A percentile compares a stretch with the other conserved stretches of the same genome.
phyloP scores from a whole-genome alignment of 1,140 invertebrate genomes.

The Caerostris extrusa region DNA sequence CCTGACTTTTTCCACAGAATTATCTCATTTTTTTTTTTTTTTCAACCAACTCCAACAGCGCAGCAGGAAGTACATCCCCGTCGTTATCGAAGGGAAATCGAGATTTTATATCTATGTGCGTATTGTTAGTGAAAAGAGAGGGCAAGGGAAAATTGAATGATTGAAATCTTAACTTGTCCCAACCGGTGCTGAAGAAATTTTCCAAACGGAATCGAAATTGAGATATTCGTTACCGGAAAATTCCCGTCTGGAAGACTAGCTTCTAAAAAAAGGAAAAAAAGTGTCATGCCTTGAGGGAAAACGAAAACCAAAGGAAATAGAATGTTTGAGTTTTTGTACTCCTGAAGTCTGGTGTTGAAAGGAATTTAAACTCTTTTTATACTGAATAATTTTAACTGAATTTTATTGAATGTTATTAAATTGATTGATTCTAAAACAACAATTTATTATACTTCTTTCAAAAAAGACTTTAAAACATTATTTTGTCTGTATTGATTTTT shows the following conservation, averaged over 20 bases:
- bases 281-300: background rate
- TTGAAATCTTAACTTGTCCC: slow-evolving; percentile 48
- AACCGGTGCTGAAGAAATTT: background rate
- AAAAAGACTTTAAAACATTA: no score
- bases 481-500: no score
- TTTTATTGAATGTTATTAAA: background rate
- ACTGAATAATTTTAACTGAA: background rate
- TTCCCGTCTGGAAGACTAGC: background rate
- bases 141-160: slow-evolving; percentile 32
- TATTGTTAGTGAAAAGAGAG: background rate
- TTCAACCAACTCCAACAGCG: background rate
- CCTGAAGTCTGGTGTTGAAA: background rate
- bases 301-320: background rate
- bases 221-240: slow-evolving; percentile 37
- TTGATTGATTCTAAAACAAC: background rate
- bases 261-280: background rate
- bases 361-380: background rate
- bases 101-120: slow-evolving; percentile 35
- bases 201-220: slow-evolving; percentile 36
- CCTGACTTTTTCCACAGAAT: slow-evolving; percentile 10
- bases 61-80: background rate
- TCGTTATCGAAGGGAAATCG: slow-evolving; percentile 36
- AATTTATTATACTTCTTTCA: background rate
- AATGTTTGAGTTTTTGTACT: background rate
- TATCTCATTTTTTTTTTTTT: slow-evolving; percentile 24